Evolutionary conservation across 2,113 vertebrate species (phyloP).

Genomic region (Chloropsis cyanopogon): DNA sequence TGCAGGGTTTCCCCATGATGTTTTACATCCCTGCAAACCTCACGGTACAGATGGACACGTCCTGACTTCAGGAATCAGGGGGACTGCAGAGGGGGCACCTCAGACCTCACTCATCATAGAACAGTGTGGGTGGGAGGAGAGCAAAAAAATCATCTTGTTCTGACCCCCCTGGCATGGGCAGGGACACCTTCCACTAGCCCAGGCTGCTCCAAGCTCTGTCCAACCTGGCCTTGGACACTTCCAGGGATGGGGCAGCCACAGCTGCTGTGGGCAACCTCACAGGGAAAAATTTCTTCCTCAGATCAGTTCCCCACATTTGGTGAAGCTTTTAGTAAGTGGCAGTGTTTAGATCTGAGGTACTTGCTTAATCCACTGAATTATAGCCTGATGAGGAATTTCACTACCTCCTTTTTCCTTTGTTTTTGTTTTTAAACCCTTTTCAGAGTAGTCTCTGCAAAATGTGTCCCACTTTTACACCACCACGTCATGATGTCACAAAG

Average conservation of each 20-base stretch:
- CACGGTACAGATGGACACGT: fast-evolving
- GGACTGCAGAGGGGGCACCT: not conserved
- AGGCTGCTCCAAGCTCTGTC: not conserved
- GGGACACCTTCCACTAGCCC: fast-evolving
- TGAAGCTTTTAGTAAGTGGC: not conserved
- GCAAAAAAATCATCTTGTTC: not conserved
- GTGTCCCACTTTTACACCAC: not conserved
- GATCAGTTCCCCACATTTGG: not conserved
- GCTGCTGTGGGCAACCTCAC: not conserved
- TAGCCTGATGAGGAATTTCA: not conserved
- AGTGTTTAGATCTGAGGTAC: not conserved
- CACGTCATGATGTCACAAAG: not conserved
- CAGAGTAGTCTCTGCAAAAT: not conserved
- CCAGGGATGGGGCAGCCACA: not conserved
- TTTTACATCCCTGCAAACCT: not conserved
- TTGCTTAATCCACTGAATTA: not conserved
- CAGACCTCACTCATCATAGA: not conserved
- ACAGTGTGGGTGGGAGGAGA: not conserved
- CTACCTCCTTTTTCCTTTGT: not conserved
- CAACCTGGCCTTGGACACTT: not conserved
- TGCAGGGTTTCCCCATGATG: fast-evolving
- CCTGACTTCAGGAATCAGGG: not conserved
- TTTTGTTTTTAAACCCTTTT: not conserved
- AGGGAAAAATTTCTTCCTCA: not conserved
- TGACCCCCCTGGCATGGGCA: not conserved